phyloP scores from a whole-genome alignment of 2,113 vertebrate species.

The Oncorhynchus masou region DNA sequence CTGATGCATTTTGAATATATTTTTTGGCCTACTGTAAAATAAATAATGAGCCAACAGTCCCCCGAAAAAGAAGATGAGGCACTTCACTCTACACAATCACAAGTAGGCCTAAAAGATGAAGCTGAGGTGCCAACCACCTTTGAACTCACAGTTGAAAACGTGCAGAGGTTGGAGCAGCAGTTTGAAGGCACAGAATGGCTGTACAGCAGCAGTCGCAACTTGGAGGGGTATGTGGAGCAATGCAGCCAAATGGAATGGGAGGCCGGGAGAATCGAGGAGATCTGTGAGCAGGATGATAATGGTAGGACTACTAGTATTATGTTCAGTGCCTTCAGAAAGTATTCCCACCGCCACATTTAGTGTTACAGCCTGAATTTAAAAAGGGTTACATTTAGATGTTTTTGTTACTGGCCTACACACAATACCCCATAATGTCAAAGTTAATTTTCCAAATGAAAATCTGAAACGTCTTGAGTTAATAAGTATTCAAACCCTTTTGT shows the following conservation, averaged over 20 bases:
- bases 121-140: neutral
- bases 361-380: neutral
- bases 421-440: no score
- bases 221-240: neutral
- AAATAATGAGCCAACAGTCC: conserved; percentile 22
- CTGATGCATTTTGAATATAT: neutral
- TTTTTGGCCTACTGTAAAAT: neutral
- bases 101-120: neutral
- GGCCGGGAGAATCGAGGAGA: neutral
- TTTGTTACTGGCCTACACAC: no score
- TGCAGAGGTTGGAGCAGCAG: neutral
- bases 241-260: neutral
- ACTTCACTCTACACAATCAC: neutral
- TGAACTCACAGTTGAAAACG: neutral
- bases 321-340: no score
- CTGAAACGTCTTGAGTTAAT: no score
- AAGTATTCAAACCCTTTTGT: no score
- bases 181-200: neutral
- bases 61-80: conserved; percentile 6
- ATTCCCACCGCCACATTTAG: neutral
- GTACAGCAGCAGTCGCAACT: neutral
- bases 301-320: neutral
- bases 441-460: no score
- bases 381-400: neutral
- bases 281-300: neutral